phyloP scores from a whole-genome alignment of 2,113 vertebrate genomes.

The Prionailurus viverrinus region DNA sequence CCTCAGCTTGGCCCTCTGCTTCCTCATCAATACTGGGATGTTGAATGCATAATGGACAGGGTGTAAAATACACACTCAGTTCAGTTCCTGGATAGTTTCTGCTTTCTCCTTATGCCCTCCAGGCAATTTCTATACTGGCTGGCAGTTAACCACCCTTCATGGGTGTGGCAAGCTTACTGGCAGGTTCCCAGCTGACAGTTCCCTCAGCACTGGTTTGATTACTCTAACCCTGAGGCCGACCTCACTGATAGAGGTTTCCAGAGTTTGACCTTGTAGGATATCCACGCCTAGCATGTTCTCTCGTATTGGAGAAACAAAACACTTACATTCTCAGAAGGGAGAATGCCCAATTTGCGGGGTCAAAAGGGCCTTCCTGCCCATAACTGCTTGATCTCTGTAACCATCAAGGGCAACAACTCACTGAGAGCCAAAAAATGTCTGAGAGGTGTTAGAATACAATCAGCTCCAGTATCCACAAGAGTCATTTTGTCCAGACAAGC shows the following conservation, averaged over 20 bases:
- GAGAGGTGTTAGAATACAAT: not conserved
- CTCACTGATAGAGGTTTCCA: not conserved
- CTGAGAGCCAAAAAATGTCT: not conserved
- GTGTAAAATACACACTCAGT: not conserved
- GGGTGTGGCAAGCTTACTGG: not conserved
- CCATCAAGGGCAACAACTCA: not conserved
- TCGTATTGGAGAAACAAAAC: no score
- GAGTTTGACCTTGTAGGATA: not conserved
- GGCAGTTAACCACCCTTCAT: not conserved
- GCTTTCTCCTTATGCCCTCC: not conserved
- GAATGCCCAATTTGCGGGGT: not conserved
- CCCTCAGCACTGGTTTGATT: not conserved
- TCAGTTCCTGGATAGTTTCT: not conserved
- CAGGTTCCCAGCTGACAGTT: not conserved
- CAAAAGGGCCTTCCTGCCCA: not conserved
- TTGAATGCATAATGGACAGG: not conserved
- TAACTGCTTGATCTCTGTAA: not conserved
- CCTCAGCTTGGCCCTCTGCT: no score
- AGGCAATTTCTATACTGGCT: not conserved
- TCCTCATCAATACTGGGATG: not conserved
- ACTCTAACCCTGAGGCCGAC: not conserved
- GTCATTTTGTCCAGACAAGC: not conserved
- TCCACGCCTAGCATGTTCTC: not conserved
- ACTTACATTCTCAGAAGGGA: not conserved
- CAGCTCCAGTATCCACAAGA: not conserved